Evolutionary conservation across 2,888 invertebrate species (phyloP).

Genomic region (Pachycephus smyrnensis): DNA sequence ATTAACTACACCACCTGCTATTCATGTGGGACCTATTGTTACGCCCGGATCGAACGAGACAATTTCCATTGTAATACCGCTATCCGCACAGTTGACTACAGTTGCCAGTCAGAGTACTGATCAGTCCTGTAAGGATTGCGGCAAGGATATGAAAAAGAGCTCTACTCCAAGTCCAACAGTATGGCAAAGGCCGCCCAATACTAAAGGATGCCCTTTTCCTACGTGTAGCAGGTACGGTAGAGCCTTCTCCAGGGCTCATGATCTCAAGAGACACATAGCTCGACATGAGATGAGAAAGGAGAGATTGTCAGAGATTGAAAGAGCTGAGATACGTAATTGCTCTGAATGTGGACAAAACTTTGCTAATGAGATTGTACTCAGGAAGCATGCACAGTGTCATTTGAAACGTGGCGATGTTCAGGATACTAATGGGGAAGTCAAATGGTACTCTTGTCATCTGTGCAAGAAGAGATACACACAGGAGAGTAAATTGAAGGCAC

Average conservation of each 20-base stretch:
- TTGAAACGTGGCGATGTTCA: constrained; percentile 24
- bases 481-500: constrained; percentile 56
- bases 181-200: neutral
- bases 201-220: constrained; percentile 59
- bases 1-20: constrained; percentile 51
- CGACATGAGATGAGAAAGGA: constrained; percentile 60
- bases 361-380: constrained; percentile 42
- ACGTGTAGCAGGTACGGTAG: constrained; percentile 59
- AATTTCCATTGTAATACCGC: constrained; percentile 61
- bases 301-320: constrained; percentile 36
- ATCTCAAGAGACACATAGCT: constrained; percentile 61
- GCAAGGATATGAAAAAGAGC: constrained; percentile 33
- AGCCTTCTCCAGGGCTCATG: constrained; percentile 62
- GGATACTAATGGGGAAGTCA: neutral
- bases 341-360: constrained; percentile 48
- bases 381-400: constrained; percentile 42
- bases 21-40: constrained; percentile 58
- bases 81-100: constrained; percentile 55
- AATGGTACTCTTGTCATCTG: constrained; percentile 49
- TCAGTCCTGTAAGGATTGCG: constrained; percentile 39
- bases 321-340: constrained; percentile 39
- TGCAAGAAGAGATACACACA: constrained; percentile 59
- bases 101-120: constrained; percentile 44
- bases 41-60: constrained; percentile 55
- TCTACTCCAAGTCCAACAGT: constrained; percentile 5